A percentile compares a stretch with the other conserved stretches of the same genome.
Evolutionary conservation across 2,113 vertebrate species (phyloP).

Genomic region (Tachuris rubrigastra): DNA sequence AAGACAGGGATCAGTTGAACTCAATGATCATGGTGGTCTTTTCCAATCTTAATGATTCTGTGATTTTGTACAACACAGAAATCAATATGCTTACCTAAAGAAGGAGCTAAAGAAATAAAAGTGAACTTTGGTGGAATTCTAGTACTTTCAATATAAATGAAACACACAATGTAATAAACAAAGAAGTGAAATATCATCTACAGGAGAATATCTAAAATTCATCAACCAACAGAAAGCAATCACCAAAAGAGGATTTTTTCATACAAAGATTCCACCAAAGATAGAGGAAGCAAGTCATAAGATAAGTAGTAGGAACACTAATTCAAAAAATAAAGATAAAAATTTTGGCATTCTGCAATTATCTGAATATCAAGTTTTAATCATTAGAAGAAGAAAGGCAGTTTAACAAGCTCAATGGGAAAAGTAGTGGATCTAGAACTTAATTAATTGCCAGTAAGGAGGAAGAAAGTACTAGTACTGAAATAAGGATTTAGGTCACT

Average conservation of each 20-base stretch:
- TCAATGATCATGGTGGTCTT: not conserved
- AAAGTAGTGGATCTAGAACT: not conserved
- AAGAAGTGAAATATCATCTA: not conserved
- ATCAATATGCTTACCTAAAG: not conserved
- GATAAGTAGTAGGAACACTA: not conserved
- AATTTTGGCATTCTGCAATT: rapidly evolving
- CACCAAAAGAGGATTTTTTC: not conserved
- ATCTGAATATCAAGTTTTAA: not conserved
- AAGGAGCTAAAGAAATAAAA: not conserved
- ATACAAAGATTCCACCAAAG: not conserved
- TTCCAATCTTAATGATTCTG: not conserved
- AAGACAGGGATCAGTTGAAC: not conserved
- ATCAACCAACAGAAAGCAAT: not conserved
- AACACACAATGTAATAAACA: not conserved
- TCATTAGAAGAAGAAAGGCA: not conserved
- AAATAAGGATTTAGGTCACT: not conserved
- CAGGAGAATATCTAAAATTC: not conserved
- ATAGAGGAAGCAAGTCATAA: not conserved
- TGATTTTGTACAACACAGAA: not conserved
- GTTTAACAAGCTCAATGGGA: not conserved
- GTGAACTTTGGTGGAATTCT: not conserved
- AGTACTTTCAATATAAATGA: not conserved
- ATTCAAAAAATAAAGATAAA: not conserved
- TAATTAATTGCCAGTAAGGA: not conserved
- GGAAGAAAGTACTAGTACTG: not conserved